Percentiles rank a stretch among this genome's conserved stretches.
Conservation (phyloP, 2,113 vertebrate species). For the Puntigrus tetrazona region DNA sequence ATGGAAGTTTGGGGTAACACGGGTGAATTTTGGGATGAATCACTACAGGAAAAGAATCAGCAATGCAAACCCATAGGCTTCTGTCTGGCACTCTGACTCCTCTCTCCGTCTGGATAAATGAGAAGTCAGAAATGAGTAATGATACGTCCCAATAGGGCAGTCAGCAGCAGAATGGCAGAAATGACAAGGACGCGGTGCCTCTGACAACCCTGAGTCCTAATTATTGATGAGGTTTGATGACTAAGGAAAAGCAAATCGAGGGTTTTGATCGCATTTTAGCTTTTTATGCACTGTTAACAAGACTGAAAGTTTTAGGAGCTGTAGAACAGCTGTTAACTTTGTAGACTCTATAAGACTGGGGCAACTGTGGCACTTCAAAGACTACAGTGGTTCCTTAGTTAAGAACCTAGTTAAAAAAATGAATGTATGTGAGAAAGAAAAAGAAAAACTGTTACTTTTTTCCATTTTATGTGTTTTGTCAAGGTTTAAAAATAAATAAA, state of each 20-base stretch:
- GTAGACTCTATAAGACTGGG: not conserved
- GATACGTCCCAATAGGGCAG: constrained; percentile 36
- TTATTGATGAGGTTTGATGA: constrained; percentile 41
- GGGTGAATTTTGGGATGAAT: not conserved
- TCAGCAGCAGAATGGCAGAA: constrained; percentile 23
- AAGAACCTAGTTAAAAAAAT: too few relatives aligned
- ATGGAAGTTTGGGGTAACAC: not conserved
- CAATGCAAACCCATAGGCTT: constrained; percentile 34
- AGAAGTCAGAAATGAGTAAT: constrained; percentile 56
- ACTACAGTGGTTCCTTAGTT: not conserved
- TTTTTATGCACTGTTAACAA: not conserved
- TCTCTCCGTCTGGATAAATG: constrained; percentile 26
- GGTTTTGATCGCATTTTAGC: constrained; percentile 1
- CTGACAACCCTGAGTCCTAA: not conserved
- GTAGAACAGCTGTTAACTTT: not conserved
- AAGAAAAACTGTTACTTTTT: too few relatives aligned
- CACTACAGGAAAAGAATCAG: constrained; percentile 10
- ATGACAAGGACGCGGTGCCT: constrained; percentile 29
- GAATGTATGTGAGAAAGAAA: too few relatives aligned
- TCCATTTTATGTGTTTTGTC: too few relatives aligned
- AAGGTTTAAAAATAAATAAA: too few relatives aligned
- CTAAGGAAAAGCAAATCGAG: not conserved
- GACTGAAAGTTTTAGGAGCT: not conserved
- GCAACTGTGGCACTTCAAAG: not conserved
- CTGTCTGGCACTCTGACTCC: constrained; percentile 20